These are phyloP conservation scores for Bombus sibiricus DNA, from an alignment of 1,140 invertebrate species.

Conservation along the genomic window DNA sequence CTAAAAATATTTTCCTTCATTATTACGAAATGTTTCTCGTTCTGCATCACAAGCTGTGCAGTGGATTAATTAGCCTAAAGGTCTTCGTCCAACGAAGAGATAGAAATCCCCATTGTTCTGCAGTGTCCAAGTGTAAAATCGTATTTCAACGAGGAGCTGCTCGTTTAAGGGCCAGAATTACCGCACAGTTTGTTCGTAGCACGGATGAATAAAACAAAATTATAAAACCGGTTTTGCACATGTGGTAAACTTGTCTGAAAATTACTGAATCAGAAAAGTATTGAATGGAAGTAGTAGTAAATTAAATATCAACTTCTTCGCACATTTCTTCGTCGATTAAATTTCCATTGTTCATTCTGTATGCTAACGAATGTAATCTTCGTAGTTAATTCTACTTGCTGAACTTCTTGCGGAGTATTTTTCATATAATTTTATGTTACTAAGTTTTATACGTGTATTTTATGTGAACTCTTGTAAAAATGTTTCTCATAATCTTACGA, in stretches of 20 bases:
- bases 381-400: too few relatives aligned
- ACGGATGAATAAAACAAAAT: not conserved
- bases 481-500: not conserved
- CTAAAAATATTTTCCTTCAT: not conserved
- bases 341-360: too few relatives aligned
- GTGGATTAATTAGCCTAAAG: not conserved
- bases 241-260: not conserved
- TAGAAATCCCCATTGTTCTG: not conserved
- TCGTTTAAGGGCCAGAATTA: not conserved
- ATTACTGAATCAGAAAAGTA: not conserved
- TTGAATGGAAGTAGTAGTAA: not conserved
- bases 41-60: not conserved
- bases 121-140: not conserved
- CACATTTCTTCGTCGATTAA: not conserved
- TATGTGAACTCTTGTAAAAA: too few relatives aligned
- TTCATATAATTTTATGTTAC: too few relatives aligned
- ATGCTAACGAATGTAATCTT: too few relatives aligned
- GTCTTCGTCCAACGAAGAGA: too few relatives aligned
- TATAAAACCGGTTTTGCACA: not conserved
- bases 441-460: too few relatives aligned
- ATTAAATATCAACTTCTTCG: not conserved
- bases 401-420: too few relatives aligned
- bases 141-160: not conserved
- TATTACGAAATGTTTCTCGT: not conserved
- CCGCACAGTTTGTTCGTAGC: not conserved